Conservation (phyloP, 2,113 vertebrate genomes). For the Pyrgilauda ruficollis region DNA sequence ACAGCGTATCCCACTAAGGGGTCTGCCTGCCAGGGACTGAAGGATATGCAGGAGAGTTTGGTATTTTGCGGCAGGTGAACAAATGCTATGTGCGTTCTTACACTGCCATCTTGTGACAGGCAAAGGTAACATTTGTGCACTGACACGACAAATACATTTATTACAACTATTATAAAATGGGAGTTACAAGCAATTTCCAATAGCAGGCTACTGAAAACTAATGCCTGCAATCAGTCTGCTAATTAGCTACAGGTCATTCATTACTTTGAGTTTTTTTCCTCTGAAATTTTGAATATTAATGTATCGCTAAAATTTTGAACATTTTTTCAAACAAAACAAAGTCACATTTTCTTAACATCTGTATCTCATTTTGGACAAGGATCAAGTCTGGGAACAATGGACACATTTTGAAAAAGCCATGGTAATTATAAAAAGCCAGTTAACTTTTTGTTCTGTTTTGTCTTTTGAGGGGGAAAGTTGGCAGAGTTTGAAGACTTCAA, state of each 20-base stretch:
- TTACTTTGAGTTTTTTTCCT: background rate
- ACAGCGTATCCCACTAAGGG: rapidly evolving
- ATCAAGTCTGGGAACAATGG: background rate
- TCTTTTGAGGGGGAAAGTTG: background rate
- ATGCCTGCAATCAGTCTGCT: background rate
- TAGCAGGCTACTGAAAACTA: background rate
- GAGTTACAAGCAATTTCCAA: background rate
- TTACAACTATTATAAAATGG: background rate
- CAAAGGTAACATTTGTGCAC: background rate
- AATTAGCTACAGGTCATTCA: background rate
- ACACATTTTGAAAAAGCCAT: background rate
- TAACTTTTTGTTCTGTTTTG: background rate
- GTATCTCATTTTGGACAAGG: background rate
- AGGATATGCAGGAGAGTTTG: rapidly evolving
- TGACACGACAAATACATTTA: background rate
- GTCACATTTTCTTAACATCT: background rate
- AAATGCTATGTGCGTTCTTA: background rate
- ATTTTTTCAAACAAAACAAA: background rate
- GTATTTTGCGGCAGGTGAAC: rapidly evolving
- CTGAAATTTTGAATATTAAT: background rate
- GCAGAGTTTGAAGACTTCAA: background rate
- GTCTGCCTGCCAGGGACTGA: background rate
- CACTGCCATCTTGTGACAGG: slow-evolving; percentile 50
- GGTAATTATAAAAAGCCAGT: background rate
- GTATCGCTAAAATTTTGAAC: background rate